phyloP scores from a whole-genome alignment of 2,113 vertebrate species.

The Dinomys branickii region DNA sequence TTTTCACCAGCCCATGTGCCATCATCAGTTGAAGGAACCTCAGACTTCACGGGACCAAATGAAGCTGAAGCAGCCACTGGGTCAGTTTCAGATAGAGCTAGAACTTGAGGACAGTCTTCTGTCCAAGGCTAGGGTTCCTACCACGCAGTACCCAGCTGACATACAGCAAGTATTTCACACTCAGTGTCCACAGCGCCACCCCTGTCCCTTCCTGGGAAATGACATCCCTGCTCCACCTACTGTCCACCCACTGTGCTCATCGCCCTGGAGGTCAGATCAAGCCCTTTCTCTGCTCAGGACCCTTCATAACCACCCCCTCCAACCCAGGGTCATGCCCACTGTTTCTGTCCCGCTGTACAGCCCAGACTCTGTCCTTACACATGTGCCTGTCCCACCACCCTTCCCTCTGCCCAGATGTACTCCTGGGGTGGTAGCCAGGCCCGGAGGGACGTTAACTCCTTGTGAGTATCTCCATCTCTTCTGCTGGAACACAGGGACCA shows the following conservation, averaged over 20 bases:
- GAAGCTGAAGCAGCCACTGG: neutral
- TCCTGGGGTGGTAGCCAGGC: too few relatives aligned
- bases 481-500: neutral
- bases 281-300: neutral
- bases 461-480: neutral
- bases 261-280: neutral
- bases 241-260: neutral
- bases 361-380: neutral
- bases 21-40: neutral
- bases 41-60: neutral
- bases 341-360: too few relatives aligned
- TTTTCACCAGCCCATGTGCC: neutral
- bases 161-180: neutral
- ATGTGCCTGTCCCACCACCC: neutral
- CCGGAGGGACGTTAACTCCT: neutral
- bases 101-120: neutral
- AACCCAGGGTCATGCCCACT: neutral
- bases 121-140: neutral
- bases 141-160: neutral
- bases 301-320: neutral
- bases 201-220: neutral
- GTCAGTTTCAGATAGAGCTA: neutral
- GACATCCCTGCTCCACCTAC: neutral
- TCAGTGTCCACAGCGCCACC: neutral
- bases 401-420: neutral